phyloP scores from a whole-genome alignment of 2,888 invertebrate genomes.

The Lapara coniferarum region DNA sequence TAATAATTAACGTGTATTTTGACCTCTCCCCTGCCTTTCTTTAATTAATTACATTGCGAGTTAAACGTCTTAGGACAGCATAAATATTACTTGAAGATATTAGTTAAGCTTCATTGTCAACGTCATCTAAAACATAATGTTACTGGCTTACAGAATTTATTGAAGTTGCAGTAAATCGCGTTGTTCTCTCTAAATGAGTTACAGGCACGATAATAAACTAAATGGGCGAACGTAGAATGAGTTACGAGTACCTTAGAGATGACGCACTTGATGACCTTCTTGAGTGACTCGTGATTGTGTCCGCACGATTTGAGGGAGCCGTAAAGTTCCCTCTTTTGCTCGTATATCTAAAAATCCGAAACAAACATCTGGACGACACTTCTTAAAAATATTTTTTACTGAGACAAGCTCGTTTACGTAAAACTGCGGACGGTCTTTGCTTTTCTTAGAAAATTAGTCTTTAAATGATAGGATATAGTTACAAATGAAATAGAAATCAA shows the following conservation, averaged over 20 bases:
- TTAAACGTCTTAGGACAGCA: too few relatives aligned
- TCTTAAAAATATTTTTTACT: conserved; percentile 20
- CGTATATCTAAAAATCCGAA: conserved; percentile 58
- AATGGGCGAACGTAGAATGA: too few relatives aligned
- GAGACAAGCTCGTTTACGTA: conserved; percentile 1
- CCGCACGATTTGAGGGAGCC: conserved; percentile 70
- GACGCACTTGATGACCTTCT: conserved; percentile 79
- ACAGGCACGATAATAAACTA: neutral
- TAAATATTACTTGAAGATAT: too few relatives aligned
- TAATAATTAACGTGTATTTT: too few relatives aligned
- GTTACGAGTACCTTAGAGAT: conserved; percentile 67
- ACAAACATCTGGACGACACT: conserved; percentile 10
- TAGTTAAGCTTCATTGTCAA: too few relatives aligned
- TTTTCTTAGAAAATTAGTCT: neutral
- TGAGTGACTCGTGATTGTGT: conserved; percentile 73
- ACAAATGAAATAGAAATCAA: neutral
- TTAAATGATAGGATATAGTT: neutral
- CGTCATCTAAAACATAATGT: too few relatives aligned
- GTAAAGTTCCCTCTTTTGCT: conserved; percentile 67
- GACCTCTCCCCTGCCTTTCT: too few relatives aligned
- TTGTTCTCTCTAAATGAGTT: too few relatives aligned
- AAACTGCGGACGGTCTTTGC: neutral
- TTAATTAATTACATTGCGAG: too few relatives aligned
- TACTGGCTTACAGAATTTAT: too few relatives aligned
- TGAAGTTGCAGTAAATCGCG: too few relatives aligned